These are phyloP conservation scores for Limnephilus rhombicus DNA, from an alignment of 2,888 invertebrate species.

Conservation along the genomic window DNA sequence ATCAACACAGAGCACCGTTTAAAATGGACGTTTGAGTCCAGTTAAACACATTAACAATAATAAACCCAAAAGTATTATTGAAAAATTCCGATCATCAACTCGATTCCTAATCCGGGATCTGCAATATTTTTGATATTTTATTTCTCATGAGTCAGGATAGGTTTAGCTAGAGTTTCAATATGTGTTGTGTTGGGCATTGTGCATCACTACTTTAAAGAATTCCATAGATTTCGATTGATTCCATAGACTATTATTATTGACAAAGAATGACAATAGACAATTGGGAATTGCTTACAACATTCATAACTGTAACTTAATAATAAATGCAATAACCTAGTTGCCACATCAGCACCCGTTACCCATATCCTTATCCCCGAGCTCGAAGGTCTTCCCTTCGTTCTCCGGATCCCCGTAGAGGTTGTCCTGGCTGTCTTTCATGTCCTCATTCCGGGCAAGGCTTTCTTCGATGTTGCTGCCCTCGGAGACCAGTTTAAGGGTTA, in stretches of 20 bases:
- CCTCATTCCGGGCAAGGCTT: slow-evolving; percentile 60
- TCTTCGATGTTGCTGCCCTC: slow-evolving; percentile 15
- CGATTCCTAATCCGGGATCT: too few species aligned
- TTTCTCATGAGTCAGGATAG: too few species aligned
- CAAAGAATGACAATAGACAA: slow-evolving; percentile 4
- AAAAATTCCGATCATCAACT: too few species aligned
- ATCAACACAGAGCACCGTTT: too few species aligned
- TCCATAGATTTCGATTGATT: background rate
- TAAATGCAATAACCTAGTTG: slow-evolving; percentile 23
- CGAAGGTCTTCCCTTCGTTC: slow-evolving; percentile 79
- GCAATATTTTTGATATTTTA: too few species aligned
- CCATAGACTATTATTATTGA: background rate
- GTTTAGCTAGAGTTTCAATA: too few species aligned
- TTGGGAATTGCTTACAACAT: slow-evolving; percentile 3
- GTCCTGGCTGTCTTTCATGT: slow-evolving; percentile 16
- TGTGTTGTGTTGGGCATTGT: background rate
- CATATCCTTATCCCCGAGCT: slow-evolving; percentile 75
- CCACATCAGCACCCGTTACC: slow-evolving; percentile 64
- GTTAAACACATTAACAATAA: too few species aligned
- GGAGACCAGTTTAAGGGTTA: slow-evolving; percentile 79
- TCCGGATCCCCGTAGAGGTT: slow-evolving; percentile 77
- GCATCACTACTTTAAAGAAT: background rate
- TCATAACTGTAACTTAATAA: background rate
- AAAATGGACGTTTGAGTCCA: too few species aligned
- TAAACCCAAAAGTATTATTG: too few species aligned